These are phyloP conservation scores for Pterostichus niger DNA, from an alignment of 2,888 invertebrate species.

Conservation along the genomic window DNA sequence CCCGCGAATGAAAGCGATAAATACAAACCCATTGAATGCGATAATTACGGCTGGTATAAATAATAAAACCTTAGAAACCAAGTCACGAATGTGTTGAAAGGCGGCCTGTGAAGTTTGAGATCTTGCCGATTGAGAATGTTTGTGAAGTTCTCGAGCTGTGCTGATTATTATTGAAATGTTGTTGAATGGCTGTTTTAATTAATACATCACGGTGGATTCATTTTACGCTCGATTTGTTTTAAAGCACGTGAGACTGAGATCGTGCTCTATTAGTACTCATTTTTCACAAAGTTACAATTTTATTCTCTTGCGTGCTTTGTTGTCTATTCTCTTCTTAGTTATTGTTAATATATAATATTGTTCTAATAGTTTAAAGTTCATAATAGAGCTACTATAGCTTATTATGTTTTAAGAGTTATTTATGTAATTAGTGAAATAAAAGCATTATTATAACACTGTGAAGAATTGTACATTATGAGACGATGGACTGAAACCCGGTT, in stretches of 20 bases:
- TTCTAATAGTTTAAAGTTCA: too few species aligned
- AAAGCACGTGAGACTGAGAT: slow-evolving; percentile 58
- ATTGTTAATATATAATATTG: too few species aligned
- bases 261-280: not conserved
- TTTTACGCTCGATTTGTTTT: slow-evolving; percentile 64
- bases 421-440: too few species aligned
- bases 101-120: not conserved
- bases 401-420: too few species aligned
- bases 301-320: too few species aligned
- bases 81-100: slow-evolving; percentile 58
- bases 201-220: slow-evolving; percentile 60
- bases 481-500: too few species aligned
- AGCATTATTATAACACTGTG: too few species aligned
- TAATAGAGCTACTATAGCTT: too few species aligned
- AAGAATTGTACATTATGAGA: too few species aligned
- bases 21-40: slow-evolving; percentile 52
- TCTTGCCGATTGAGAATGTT: not conserved
- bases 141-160: not conserved
- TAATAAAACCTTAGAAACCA: slow-evolving; percentile 59
- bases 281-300: too few species aligned
- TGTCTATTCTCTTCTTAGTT: too few species aligned
- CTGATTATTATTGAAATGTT: slow-evolving; percentile 61
- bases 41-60: slow-evolving; percentile 60
- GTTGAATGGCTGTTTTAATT: slow-evolving; percentile 60
- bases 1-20: slow-evolving; percentile 49